Conservation (phyloP, 2,888 invertebrate species). For the Pocota personata region DNA sequence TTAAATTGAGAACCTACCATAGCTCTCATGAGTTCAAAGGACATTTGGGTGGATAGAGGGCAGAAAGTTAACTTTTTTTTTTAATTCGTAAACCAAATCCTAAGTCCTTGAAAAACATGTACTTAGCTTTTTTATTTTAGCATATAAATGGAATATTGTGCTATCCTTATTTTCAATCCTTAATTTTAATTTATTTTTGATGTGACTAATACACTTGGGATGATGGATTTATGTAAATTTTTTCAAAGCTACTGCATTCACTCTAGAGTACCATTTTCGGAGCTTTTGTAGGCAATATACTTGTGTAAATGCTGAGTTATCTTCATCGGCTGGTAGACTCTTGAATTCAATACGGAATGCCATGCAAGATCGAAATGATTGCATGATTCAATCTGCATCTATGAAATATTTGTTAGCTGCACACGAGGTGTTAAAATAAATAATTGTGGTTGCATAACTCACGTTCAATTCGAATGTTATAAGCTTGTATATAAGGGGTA, state of each 20-base stretch:
- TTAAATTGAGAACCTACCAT: not conserved
- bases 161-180: not conserved
- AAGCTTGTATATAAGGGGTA: not conserved
- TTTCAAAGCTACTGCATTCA: no score
- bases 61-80: not conserved
- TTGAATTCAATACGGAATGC: not conserved
- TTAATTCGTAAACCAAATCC: not conserved
- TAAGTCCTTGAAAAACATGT: not conserved
- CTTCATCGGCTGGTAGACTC: not conserved
- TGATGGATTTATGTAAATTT: constrained; percentile 14
- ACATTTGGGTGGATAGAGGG: not conserved
- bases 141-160: constrained; percentile 46
- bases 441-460: not conserved
- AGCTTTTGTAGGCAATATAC: no score
- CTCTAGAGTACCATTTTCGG: not conserved
- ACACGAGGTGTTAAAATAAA: not conserved
- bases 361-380: not conserved
- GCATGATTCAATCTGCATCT: constrained; percentile 18
- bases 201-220: constrained; percentile 17
- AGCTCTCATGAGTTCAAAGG: not conserved
- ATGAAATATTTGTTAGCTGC: not conserved
- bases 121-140: not conserved
- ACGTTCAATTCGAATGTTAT: not conserved
- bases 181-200: not conserved
- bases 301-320: no score